A percentile compares a stretch with the other conserved stretches of the same genome.
These are phyloP conservation scores for Chromobotia macracanthus DNA, from an alignment of 2,797 vertebrate species.

Conservation along the genomic window DNA sequence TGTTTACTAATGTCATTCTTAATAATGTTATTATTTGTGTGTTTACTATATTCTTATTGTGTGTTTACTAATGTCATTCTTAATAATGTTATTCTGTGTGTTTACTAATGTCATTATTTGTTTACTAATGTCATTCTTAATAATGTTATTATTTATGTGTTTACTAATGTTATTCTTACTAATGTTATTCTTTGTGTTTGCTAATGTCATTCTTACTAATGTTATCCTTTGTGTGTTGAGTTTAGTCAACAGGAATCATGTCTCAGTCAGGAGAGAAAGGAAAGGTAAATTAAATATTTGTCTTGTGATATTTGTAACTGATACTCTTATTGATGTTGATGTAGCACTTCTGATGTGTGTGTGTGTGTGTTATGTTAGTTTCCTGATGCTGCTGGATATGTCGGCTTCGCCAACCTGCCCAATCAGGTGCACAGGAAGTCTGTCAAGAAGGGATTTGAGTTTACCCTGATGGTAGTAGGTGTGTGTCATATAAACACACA, in stretches of 20 bases:
- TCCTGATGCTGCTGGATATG: constrained; percentile 83
- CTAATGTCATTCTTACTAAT: too few species aligned
- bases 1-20: too few species aligned
- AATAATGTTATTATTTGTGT: too few species aligned
- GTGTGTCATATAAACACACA: constrained; percentile 59
- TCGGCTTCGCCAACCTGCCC: constrained; percentile 88
- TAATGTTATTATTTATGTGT: too few species aligned
- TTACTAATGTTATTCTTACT: too few species aligned
- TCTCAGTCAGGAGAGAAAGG: constrained; percentile 83
- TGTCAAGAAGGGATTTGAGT: constrained; percentile 91
- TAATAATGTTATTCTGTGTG: too few species aligned
- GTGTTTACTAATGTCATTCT: too few species aligned
- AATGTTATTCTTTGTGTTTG: too few species aligned
- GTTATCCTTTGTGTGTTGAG: constrained; percentile 61
- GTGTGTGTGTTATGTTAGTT: constrained; percentile 79
- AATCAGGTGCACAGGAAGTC: constrained; percentile 90
- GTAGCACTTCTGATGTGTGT: constrained; percentile 11
- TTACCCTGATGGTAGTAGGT: constrained; percentile 89
- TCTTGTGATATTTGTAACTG: neutral
- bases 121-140: too few species aligned
- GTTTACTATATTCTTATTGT: too few species aligned
- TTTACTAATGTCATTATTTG: too few species aligned
- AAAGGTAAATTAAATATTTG: constrained; percentile 77
- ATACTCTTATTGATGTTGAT: neutral
- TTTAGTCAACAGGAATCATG: constrained; percentile 70